These are phyloP conservation scores for Sphecodes monilicornis DNA, from an alignment of 2,888 invertebrate genomes.

Conservation along the genomic window DNA sequence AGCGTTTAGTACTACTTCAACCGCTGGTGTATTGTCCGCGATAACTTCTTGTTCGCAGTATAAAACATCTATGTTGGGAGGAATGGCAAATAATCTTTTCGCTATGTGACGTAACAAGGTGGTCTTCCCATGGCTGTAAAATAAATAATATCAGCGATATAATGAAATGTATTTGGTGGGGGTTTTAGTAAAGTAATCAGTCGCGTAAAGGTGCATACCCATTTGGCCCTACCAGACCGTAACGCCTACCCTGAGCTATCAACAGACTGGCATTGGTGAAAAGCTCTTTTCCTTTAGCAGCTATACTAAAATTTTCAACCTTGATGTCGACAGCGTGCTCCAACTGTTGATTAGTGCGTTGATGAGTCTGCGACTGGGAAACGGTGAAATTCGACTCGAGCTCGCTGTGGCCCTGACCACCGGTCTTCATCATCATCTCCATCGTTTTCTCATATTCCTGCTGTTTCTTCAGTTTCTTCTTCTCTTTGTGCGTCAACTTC, in stretches of 20 bases:
- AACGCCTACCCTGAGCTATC: slow-evolving; percentile 96
- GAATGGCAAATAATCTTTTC: slow-evolving; percentile 95
- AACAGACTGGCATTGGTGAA: slow-evolving; percentile 98
- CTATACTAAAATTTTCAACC: slow-evolving; percentile 98
- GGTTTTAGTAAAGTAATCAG: background rate
- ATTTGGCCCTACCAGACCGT: slow-evolving; percentile 99
- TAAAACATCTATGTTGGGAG: slow-evolving; percentile 97
- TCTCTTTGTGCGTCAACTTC: slow-evolving; percentile 95
- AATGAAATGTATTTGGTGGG: background rate
- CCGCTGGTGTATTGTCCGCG: slow-evolving; percentile 96
- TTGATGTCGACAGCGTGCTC: slow-evolving; percentile 99
- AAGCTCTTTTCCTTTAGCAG: slow-evolving; percentile 98
- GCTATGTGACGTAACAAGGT: slow-evolving; percentile 97
- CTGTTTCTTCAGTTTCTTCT: slow-evolving; percentile 95
- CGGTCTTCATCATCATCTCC: slow-evolving; percentile 93
- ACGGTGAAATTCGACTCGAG: slow-evolving; percentile 98
- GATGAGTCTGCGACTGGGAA: slow-evolving; percentile 90
- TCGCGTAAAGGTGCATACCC: slow-evolving; percentile 86
- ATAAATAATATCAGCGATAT: background rate
- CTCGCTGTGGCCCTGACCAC: slow-evolving; percentile 95
- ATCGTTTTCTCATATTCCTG: slow-evolving; percentile 95
- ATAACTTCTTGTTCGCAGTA: slow-evolving; percentile 99
- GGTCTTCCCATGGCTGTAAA: slow-evolving; percentile 96
- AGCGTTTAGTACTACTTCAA: slow-evolving; percentile 96
- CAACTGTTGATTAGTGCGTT: slow-evolving; percentile 84